Percentiles rank a stretch among this genome's conserved stretches.
These are phyloP conservation scores for Epirrhoe tristata DNA, from an alignment of 2,888 invertebrate species.

Conservation along the genomic window DNA sequence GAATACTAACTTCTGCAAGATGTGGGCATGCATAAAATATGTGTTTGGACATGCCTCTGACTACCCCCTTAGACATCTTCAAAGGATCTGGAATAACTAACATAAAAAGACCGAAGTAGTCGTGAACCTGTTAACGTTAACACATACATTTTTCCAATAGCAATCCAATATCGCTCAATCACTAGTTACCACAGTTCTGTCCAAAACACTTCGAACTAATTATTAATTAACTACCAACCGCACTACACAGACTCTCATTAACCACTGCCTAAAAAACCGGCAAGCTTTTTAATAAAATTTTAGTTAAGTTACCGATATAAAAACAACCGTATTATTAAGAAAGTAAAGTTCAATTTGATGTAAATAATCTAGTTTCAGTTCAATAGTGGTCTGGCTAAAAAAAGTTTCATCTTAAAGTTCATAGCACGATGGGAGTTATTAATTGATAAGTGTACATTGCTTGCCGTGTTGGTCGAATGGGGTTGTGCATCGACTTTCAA, in stretches of 20 bases:
- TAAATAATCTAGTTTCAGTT: slow-evolving; percentile 17
- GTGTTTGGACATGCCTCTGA: no score
- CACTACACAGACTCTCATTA: slow-evolving; percentile 16
- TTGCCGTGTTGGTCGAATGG: background rate
- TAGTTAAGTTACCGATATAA: slow-evolving; percentile 9
- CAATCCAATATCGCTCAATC: slow-evolving; percentile 1
- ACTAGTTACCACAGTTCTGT: background rate
- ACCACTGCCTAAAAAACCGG: slow-evolving; percentile 35
- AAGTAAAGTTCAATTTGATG: slow-evolving; percentile 25
- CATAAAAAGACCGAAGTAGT: no score
- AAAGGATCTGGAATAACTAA: no score
- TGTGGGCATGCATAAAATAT: no score
- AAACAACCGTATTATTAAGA: slow-evolving; percentile 1
- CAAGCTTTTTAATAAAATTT: slow-evolving; percentile 29
- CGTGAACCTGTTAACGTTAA: no score
- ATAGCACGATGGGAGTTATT: slow-evolving; percentile 16
- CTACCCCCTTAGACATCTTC: no score
- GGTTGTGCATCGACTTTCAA: background rate
- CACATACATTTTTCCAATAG: slow-evolving; percentile 36
- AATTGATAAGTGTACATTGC: slow-evolving; percentile 45
- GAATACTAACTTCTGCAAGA: no score
- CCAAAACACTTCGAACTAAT: slow-evolving; percentile 18
- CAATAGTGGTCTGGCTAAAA: slow-evolving; percentile 30
- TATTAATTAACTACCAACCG: slow-evolving; percentile 25
- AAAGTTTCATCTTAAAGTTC: slow-evolving; percentile 22